These are phyloP conservation scores for Trissolcus basalis DNA, from an alignment of 1,140 invertebrate genomes.

Conservation along the genomic window DNA sequence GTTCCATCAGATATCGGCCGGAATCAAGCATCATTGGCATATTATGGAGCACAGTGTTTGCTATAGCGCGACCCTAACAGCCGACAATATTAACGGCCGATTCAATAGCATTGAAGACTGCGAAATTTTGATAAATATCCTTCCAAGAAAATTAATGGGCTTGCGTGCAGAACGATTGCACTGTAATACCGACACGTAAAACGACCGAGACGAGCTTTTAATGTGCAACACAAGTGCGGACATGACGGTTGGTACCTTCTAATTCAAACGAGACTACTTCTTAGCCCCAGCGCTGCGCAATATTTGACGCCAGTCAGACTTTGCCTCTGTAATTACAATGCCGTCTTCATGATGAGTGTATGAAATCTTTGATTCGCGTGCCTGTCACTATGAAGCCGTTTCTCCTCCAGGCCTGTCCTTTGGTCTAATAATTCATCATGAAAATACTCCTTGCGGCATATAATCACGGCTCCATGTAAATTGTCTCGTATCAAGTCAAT, in stretches of 20 bases:
- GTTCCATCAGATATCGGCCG: slow-evolving; percentile 47
- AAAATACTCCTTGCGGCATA: slow-evolving; percentile 18
- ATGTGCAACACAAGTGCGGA: slow-evolving; percentile 55
- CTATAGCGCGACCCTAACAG: slow-evolving; percentile 63
- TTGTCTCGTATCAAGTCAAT: slow-evolving; percentile 29
- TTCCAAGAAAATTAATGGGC: slow-evolving; percentile 1
- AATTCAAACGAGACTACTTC: slow-evolving; percentile 45
- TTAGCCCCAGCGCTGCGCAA: slow-evolving; percentile 9
- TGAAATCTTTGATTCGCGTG: slow-evolving; percentile 52
- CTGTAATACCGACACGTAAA: slow-evolving; percentile 3
- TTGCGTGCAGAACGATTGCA: slow-evolving; percentile 24
- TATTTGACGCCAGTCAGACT: slow-evolving; percentile 32
- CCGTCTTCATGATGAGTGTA: slow-evolving; percentile 28
- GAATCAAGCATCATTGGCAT: slow-evolving; percentile 43
- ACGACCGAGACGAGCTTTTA: slow-evolving; percentile 51
- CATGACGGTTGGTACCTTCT: slow-evolving; percentile 54
- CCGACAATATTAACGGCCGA: slow-evolving; percentile 61
- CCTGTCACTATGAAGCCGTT: slow-evolving; percentile 33
- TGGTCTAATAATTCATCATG: slow-evolving; percentile 33
- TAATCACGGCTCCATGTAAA: slow-evolving; percentile 32
- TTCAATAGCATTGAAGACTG: slow-evolving; percentile 63
- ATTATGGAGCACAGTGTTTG: slow-evolving; percentile 37
- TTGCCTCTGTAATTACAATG: slow-evolving; percentile 25
- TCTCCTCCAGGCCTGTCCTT: slow-evolving; percentile 19
- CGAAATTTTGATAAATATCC: slow-evolving; percentile 65